These are phyloP conservation scores for Gavia stellata DNA, from an alignment of 2,113 vertebrate species.

Conservation along the genomic window DNA sequence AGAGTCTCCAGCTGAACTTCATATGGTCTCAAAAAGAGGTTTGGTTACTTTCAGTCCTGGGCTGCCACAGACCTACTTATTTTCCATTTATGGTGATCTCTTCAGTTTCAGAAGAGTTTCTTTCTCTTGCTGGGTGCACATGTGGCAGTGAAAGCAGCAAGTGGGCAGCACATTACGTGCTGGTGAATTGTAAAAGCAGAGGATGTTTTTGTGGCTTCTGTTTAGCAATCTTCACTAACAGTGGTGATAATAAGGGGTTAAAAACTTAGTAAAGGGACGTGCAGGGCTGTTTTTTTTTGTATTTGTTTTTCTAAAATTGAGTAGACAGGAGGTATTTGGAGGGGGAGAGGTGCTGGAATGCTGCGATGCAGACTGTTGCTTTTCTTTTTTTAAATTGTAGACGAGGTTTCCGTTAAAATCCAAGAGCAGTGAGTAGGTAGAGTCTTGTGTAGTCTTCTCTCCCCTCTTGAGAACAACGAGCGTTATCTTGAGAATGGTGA, in stretches of 20 bases:
- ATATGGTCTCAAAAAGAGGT: fast-evolving
- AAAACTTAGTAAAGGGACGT: fast-evolving
- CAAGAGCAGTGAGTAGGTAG: not conserved
- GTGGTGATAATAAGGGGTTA: not conserved
- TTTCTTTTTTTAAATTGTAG: not conserved
- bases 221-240: not conserved
- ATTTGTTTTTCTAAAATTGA: not conserved
- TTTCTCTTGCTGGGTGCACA: not conserved
- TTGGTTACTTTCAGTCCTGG: not conserved
- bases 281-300: no score
- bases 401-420: not conserved
- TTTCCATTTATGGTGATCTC: not conserved
- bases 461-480: not conserved
- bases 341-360: no score
- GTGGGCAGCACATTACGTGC: not conserved
- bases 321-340: not conserved
- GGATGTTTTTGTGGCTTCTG: not conserved
- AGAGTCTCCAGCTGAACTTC: not conserved
- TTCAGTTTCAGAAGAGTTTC: not conserved
- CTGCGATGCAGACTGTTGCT: not conserved
- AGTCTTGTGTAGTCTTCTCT: not conserved
- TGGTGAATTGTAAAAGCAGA: not conserved
- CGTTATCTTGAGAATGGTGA: not conserved
- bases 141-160: not conserved
- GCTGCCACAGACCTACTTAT: not conserved